phyloP scores from a whole-genome alignment of 92 coral and sea anemone species.

The Umimayanthus kanabou region DNA sequence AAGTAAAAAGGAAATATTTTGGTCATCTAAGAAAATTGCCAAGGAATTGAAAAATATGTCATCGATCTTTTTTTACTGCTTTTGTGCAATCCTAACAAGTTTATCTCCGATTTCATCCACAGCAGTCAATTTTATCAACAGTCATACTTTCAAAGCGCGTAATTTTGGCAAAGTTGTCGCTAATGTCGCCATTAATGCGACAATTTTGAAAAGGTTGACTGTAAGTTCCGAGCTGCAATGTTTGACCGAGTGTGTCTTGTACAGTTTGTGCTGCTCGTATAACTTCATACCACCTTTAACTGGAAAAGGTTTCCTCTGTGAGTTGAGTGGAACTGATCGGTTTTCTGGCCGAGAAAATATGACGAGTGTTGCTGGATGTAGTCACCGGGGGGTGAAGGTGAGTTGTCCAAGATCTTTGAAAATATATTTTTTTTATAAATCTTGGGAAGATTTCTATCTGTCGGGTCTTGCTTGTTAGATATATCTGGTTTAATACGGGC shows the following conservation, averaged over 20 bases:
- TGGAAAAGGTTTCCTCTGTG: background rate
- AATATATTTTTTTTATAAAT: too few relatives aligned
- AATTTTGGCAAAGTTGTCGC: background rate
- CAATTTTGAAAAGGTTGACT: background rate
- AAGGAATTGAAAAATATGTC: background rate
- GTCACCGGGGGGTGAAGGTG: constrained; percentile 8
- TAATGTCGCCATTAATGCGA: background rate
- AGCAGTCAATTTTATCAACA: background rate
- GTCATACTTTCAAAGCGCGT: background rate
- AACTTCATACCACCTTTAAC: background rate
- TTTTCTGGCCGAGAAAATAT: background rate
- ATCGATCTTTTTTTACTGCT: background rate
- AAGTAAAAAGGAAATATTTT: too few relatives aligned
- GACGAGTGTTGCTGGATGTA: background rate
- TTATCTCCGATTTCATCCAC: background rate
- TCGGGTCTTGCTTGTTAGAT: too few relatives aligned
- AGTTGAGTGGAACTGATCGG: background rate
- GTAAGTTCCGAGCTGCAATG: background rate
- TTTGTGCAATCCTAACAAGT: background rate
- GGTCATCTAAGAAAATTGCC: background rate
- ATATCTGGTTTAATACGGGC: too few relatives aligned
- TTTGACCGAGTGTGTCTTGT: background rate
- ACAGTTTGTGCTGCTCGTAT: background rate
- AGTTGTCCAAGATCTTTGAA: background rate
- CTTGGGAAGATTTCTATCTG: too few relatives aligned